A percentile compares a stretch with the other conserved stretches of the same genome.
Conservation (phyloP, 2,888 invertebrate genomes). For the Ochlodes sylvanus region DNA sequence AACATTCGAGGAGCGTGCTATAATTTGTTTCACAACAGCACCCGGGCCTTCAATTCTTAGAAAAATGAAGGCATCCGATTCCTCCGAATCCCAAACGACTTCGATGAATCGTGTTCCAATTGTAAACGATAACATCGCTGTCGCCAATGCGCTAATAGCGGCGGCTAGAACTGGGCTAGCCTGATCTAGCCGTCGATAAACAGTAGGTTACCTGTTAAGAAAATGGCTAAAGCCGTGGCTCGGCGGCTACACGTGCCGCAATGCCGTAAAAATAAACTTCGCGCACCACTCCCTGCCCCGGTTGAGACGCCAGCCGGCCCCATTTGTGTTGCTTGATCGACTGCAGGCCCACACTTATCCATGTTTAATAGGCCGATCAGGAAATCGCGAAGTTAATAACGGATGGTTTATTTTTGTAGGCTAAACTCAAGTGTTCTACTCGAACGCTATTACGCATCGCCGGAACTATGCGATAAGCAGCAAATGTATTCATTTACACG, state of each 20-base stretch:
- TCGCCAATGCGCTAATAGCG: conserved; percentile 26
- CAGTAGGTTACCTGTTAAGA: conserved; percentile 25
- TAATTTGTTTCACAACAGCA: conserved; percentile 28
- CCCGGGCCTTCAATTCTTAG: conserved; percentile 31
- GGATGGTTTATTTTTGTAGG: conserved; percentile 67
- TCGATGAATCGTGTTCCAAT: conserved; percentile 49
- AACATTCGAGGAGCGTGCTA: conserved; percentile 6
- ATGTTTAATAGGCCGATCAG: conserved; percentile 74
- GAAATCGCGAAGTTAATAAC: conserved; percentile 66
- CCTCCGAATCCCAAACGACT: conserved; percentile 40
- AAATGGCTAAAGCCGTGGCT: conserved; percentile 27
- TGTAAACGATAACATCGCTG: conserved; percentile 38
- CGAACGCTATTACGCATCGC: conserved; percentile 43
- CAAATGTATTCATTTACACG: conserved; percentile 10
- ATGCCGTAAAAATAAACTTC: conserved; percentile 71
- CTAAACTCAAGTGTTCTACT: conserved; percentile 37
- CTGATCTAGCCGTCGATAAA: conserved; percentile 25
- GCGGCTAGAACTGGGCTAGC: conserved; percentile 23
- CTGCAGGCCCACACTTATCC: conserved; percentile 68
- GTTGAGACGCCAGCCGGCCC: conserved; percentile 54
- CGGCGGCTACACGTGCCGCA: conserved; percentile 58
- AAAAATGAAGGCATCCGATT: conserved; percentile 42
- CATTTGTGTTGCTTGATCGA: conserved; percentile 69
- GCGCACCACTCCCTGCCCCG: conserved; percentile 47
- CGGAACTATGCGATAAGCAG: neutral